phyloP scores from a whole-genome alignment of 2,113 vertebrate species.

The Platysteira castanea region DNA sequence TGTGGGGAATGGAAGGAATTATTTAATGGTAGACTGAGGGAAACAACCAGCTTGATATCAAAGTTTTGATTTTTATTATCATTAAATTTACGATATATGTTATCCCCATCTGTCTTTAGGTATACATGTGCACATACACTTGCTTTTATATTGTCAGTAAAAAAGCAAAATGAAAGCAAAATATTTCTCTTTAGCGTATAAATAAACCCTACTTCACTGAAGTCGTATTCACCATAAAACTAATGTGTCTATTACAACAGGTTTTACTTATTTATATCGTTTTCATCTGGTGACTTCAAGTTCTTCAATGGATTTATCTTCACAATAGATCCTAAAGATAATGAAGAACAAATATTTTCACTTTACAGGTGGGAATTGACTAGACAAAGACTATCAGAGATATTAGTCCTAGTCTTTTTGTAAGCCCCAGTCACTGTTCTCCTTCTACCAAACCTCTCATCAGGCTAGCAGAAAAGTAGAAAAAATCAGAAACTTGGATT shows the following conservation, averaged over 20 bases:
- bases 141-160: background rate
- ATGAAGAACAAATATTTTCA: background rate
- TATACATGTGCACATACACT: background rate
- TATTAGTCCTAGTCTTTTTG: background rate
- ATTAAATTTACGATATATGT: background rate
- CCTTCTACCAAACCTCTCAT: background rate
- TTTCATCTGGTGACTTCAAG: background rate
- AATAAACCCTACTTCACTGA: background rate
- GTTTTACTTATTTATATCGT: background rate
- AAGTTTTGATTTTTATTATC: background rate
- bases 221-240: background rate
- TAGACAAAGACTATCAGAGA: background rate
- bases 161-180: background rate
- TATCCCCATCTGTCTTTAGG: background rate
- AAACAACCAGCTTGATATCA: background rate
- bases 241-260: background rate
- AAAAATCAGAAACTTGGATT: background rate
- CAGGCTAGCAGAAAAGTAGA: background rate
- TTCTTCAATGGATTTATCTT: background rate
- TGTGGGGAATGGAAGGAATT: background rate
- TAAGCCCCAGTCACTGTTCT: background rate
- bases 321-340: background rate
- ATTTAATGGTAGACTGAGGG: background rate
- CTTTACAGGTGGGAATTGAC: background rate
- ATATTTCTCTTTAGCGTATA: background rate